phyloP scores from a whole-genome alignment of 2,797 vertebrate genomes.

The Pangasius krempfi region DNA sequence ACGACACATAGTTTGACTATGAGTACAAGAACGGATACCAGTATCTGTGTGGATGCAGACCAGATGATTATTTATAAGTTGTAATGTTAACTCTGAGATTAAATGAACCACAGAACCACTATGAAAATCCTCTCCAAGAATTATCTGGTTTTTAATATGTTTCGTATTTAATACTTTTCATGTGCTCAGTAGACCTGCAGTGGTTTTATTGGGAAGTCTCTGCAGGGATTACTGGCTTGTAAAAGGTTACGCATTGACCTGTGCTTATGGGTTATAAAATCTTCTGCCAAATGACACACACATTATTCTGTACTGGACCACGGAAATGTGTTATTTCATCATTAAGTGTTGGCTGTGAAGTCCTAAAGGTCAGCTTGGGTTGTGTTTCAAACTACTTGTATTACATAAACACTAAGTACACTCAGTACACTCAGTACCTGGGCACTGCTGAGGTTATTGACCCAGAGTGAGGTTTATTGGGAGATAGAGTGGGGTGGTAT shows the following conservation, averaged over 20 bases:
- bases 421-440: not conserved
- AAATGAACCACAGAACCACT: not conserved
- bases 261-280: not conserved
- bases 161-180: not conserved
- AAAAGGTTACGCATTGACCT: not conserved
- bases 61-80: not conserved
- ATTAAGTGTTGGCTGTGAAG: not conserved
- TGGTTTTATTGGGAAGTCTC: not conserved
- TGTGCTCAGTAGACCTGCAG: not conserved
- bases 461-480: not conserved
- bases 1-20: not conserved
- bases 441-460: not conserved
- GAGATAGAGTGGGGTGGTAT: not conserved
- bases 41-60: not conserved
- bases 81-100: not conserved
- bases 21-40: not conserved
- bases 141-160: not conserved
- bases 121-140: not conserved
- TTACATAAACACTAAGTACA: not conserved
- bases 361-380: conserved; percentile 5
- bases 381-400: not conserved
- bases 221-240: not conserved
- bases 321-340: not conserved
- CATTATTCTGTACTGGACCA: not conserved
- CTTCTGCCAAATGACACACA: no score